Evolutionary conservation across 2,797 vertebrate genomes (phyloP).

Genomic region (Acanthornis magna): DNA sequence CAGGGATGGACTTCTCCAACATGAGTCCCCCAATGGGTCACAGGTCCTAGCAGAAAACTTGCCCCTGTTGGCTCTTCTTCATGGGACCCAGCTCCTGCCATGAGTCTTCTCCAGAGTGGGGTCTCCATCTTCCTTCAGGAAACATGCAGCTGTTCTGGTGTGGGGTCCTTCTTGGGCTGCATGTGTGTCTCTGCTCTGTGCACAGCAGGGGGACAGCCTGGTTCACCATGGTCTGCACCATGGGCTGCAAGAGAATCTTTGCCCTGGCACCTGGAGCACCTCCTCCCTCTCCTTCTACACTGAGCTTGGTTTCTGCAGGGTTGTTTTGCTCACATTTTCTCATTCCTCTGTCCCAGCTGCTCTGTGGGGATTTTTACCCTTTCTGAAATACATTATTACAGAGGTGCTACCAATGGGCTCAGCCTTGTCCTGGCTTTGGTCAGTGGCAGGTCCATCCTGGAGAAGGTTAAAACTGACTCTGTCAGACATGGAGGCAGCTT

Average conservation of each 20-base stretch:
- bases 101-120: accelerated
- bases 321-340: not conserved
- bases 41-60: not conserved
- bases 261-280: accelerated
- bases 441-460: not conserved
- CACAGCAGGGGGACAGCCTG: not conserved
- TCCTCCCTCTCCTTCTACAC: not conserved
- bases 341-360: not conserved
- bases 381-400: not conserved
- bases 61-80: not conserved
- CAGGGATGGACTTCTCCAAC: not conserved
- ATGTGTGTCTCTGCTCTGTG: not conserved
- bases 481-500: not conserved
- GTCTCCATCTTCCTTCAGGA: not conserved
- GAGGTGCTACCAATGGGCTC: accelerated
- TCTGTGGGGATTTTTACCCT: not conserved
- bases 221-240: not conserved
- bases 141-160: not conserved
- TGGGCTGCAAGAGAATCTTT: not conserved
- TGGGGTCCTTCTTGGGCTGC: not conserved
- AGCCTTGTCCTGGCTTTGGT: not conserved
- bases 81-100: not conserved
- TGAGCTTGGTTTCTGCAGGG: not conserved
- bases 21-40: not conserved
- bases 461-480: not conserved